phyloP scores from a whole-genome alignment of 1,140 invertebrate species.

The Drosophila pruinosa region DNA sequence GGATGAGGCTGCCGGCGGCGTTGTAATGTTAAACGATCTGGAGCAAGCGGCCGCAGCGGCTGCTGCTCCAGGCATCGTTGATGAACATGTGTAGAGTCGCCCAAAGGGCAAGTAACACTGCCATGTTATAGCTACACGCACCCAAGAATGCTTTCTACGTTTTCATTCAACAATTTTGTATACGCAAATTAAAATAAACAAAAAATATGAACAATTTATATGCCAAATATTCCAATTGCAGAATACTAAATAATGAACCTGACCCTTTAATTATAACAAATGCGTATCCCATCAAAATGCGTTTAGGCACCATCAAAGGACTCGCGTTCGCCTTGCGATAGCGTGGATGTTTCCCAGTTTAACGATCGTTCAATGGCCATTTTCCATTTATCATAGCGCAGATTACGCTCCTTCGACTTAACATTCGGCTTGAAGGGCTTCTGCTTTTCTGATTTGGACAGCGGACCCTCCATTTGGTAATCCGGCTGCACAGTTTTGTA shows the following conservation, averaged over 20 bases:
- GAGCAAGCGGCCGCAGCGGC: slow-evolving; percentile 59
- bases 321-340: slow-evolving; percentile 60
- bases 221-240: too few species aligned
- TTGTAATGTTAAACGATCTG: slow-evolving; percentile 64
- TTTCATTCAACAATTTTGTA: slow-evolving; percentile 69
- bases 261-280: background rate
- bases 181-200: slow-evolving; percentile 57
- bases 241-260: background rate
- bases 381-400: slow-evolving; percentile 91
- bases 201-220: slow-evolving; percentile 9
- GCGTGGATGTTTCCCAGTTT: slow-evolving; percentile 87
- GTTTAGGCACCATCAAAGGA: slow-evolving; percentile 62
- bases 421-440: slow-evolving; percentile 87
- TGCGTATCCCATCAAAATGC: background rate
- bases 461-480: slow-evolving; percentile 84
- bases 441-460: slow-evolving; percentile 77
- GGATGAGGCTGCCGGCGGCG: slow-evolving; percentile 74
- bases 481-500: slow-evolving; percentile 86
- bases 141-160: slow-evolving; percentile 62
- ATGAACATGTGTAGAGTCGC: slow-evolving; percentile 51
- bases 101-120: slow-evolving; percentile 42
- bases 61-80: slow-evolving; percentile 32
- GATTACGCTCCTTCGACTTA: slow-evolving; percentile 88
- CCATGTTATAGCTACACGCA: slow-evolving; percentile 55
- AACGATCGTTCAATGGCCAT: slow-evolving; percentile 91